Evolutionary conservation across 1,140 invertebrate genomes (phyloP).

Genomic region (Pachypeltis micranthus): DNA sequence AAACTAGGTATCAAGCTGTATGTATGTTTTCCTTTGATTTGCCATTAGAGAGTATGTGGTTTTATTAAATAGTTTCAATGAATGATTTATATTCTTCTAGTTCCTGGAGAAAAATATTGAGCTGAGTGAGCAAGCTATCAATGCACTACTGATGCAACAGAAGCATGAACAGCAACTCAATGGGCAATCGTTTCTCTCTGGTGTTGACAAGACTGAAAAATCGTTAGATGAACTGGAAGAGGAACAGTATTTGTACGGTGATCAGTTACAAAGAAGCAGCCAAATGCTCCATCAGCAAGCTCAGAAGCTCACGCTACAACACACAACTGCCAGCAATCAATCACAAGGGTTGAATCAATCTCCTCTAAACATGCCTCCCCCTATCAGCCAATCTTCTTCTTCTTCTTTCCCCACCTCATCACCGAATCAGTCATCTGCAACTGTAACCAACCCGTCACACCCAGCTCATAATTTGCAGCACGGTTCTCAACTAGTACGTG

Average conservation of each 20-base stretch:
- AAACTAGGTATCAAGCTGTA: slow-evolving; percentile 19
- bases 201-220: slow-evolving; percentile 16
- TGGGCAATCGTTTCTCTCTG: slow-evolving; percentile 16
- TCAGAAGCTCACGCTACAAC: slow-evolving; percentile 15
- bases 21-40: slow-evolving; percentile 11
- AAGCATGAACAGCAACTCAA: slow-evolving; percentile 24
- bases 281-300: slow-evolving; percentile 3
- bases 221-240: background rate
- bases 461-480: too few species aligned
- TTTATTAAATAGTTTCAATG: background rate
- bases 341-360: slow-evolving; percentile 17
- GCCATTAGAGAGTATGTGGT: background rate
- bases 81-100: slow-evolving; percentile 17
- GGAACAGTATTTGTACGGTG: slow-evolving; percentile 1
- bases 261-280: background rate
- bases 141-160: slow-evolving; percentile 23
- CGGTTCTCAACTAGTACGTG: too few species aligned
- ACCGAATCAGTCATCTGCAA: too few species aligned
- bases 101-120: slow-evolving; percentile 24
- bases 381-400: slow-evolving; percentile 17
- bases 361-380: slow-evolving; percentile 8
- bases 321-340: background rate
- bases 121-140: slow-evolving; percentile 20
- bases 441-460: too few species aligned
- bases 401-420: slow-evolving; percentile 19